Percentiles rank a stretch among this genome's conserved stretches.
Evolutionary conservation across 2,113 vertebrate species (phyloP).

Genomic region (Archilochus colubris): DNA sequence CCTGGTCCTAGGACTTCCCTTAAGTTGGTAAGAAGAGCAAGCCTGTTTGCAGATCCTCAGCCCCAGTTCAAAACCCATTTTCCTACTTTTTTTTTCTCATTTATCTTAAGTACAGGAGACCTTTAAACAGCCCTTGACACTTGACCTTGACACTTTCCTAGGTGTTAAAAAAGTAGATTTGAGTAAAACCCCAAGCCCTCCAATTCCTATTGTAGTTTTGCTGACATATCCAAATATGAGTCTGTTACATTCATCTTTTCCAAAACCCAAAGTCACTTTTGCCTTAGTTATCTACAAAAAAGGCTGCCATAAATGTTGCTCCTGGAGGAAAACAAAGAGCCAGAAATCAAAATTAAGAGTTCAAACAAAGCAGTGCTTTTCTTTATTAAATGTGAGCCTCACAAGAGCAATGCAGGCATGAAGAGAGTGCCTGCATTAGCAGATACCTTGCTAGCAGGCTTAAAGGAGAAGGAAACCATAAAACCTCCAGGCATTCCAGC

Average conservation of each 20-base stretch:
- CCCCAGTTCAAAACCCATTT: neutral
- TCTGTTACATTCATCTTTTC: neutral
- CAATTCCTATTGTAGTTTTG: neutral
- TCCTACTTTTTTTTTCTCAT: neutral
- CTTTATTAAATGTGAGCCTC: neutral
- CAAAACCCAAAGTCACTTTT: neutral
- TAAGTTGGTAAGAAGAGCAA: neutral
- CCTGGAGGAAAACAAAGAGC: neutral
- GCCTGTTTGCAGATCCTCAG: neutral
- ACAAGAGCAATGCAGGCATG: neutral
- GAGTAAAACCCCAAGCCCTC: neutral
- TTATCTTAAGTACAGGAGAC: neutral
- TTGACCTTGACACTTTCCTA: neutral
- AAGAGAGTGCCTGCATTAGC: neutral
- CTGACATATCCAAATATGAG: neutral
- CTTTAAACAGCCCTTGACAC: neutral
- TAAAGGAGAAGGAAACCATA: conserved; percentile 27
- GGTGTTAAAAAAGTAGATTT: neutral
- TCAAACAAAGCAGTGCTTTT: neutral
- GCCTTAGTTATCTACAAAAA: neutral
- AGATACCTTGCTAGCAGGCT: neutral
- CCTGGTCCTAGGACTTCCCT: rapidly evolving
- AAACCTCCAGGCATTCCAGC: conserved; percentile 36
- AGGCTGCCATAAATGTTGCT: neutral
- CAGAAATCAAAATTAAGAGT: neutral